phyloP scores from a whole-genome alignment of 2,113 vertebrate genomes.

The Merops nubicus region DNA sequence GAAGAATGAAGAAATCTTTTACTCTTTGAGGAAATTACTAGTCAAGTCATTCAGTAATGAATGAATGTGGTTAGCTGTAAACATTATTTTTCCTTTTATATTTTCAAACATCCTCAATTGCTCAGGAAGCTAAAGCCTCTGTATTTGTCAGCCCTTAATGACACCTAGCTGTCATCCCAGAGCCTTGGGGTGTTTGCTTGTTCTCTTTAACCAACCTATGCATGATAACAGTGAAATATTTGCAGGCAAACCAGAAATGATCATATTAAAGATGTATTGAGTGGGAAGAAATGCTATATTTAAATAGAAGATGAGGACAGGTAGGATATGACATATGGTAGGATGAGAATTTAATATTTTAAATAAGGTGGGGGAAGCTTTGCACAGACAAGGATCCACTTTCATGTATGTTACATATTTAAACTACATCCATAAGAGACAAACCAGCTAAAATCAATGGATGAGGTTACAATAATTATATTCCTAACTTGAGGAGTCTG shows the following conservation, averaged over 20 bases:
- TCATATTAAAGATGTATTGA: background rate
- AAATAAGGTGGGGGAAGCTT: background rate
- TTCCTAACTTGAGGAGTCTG: background rate
- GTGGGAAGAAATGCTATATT: background rate
- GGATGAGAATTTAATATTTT: constrained; percentile 11
- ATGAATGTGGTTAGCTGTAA: background rate
- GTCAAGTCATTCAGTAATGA: background rate
- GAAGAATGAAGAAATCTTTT: background rate
- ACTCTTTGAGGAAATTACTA: background rate
- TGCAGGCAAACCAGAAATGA: background rate
- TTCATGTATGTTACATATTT: background rate
- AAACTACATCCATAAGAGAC: background rate
- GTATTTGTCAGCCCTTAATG: background rate
- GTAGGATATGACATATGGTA: background rate
- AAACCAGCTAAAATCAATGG: background rate
- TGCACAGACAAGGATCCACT: background rate
- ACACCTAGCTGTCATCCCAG: background rate
- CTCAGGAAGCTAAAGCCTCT: background rate
- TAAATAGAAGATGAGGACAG: background rate
- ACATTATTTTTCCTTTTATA: background rate
- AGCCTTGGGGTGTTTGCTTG: background rate
- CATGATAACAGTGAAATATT: background rate
- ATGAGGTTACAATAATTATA: background rate
- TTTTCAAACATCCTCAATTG: background rate
- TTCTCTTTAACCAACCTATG: background rate